These are phyloP conservation scores for Eurypyga helias DNA, from an alignment of 2,113 vertebrate species.

Conservation along the genomic window DNA sequence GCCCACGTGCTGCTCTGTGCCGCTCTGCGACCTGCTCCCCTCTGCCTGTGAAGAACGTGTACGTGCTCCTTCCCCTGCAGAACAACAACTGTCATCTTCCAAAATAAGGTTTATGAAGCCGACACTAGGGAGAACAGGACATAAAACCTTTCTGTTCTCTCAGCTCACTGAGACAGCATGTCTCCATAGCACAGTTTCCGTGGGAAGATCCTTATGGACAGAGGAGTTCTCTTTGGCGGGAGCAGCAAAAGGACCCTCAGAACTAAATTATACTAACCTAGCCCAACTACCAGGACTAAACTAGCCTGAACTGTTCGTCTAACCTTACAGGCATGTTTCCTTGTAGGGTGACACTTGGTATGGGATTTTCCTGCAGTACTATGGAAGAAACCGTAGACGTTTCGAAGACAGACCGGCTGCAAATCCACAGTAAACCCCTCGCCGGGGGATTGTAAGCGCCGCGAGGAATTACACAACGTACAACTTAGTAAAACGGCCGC, in stretches of 20 bases:
- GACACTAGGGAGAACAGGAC: neutral
- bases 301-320: neutral
- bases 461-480: neutral
- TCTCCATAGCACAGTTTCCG: neutral
- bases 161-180: neutral
- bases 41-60: neutral
- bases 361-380: neutral
- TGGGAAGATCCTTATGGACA: neutral
- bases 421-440: neutral
- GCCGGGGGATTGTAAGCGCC: neutral
- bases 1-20: fast-evolving
- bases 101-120: neutral
- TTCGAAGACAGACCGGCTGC: neutral
- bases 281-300: neutral
- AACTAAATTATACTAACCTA: neutral
- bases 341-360: neutral
- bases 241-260: neutral
- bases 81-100: neutral
- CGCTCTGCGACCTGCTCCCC: fast-evolving
- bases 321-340: neutral
- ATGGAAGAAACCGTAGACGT: neutral
- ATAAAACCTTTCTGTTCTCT: neutral
- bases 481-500: neutral
- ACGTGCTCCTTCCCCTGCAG: neutral
- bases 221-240: neutral